A percentile compares a stretch with the other conserved stretches of the same genome.
These are phyloP conservation scores for Paraescarpia echinospica DNA, from an alignment of 1,140 invertebrate genomes.

Conservation along the genomic window DNA sequence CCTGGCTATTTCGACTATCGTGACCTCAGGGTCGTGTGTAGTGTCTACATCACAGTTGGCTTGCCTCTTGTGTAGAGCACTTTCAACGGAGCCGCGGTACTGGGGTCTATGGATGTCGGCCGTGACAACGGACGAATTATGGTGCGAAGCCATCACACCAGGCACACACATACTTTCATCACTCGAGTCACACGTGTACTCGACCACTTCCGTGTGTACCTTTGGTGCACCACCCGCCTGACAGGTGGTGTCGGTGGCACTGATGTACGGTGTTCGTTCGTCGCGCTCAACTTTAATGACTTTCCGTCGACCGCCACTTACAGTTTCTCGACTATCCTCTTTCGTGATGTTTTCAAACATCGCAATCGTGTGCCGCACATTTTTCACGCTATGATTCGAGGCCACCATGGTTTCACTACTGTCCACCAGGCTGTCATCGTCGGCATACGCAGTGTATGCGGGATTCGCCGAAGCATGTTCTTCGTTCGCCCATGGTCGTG, in stretches of 20 bases:
- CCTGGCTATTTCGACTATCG: slow-evolving; percentile 9
- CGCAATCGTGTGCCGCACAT: background rate
- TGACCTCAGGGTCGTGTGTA: slow-evolving; percentile 10
- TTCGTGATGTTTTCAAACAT: background rate
- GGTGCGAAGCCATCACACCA: background rate
- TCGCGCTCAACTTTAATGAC: background rate
- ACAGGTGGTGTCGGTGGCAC: background rate
- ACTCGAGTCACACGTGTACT: background rate
- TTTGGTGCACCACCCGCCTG: background rate
- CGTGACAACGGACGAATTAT: background rate
- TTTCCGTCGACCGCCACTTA: background rate
- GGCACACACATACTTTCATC: background rate
- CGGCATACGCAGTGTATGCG: background rate
- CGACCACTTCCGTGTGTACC: background rate
- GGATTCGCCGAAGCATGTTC: background rate
- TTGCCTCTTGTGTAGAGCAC: background rate
- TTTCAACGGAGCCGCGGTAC: background rate
- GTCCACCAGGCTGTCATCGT: background rate
- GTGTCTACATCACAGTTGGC: background rate
- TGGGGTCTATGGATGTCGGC: background rate
- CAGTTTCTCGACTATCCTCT: background rate
- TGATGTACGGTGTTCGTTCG: background rate
- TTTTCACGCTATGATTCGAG: background rate
- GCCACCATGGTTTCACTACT: background rate
- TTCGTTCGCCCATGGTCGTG: background rate